phyloP scores from a whole-genome alignment of 2,797 vertebrate species.

The Huso huso region DNA sequence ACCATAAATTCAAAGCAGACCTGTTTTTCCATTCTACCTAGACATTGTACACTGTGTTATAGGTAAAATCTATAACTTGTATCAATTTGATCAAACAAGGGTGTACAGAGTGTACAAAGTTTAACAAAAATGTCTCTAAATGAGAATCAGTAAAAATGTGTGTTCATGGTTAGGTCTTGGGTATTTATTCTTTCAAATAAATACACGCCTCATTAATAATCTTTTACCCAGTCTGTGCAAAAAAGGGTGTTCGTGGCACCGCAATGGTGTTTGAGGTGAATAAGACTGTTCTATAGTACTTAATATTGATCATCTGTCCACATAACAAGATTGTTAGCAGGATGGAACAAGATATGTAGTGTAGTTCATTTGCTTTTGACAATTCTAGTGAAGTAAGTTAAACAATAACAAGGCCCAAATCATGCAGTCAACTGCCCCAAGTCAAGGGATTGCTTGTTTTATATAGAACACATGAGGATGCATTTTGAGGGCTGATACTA shows the following conservation, averaged over 20 bases:
- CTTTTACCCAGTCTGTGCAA: no score
- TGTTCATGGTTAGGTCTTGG: no score
- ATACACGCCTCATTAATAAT: no score
- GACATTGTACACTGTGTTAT: conserved; percentile 62
- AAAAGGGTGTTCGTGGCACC: no score
- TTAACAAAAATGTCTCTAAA: background rate
- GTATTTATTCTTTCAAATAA: no score
- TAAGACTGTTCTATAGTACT: conserved; percentile 16
- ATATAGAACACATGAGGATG: no score
- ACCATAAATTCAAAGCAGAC: conserved; percentile 65
- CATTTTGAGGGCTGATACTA: no score
- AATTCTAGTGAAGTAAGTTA: conserved; percentile 41
- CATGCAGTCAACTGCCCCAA: no score
- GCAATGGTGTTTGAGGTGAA: no score
- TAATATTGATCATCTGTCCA: conserved; percentile 48
- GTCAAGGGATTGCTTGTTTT: no score
- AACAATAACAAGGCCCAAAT: no score
- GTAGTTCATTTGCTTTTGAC: conserved; percentile 57
- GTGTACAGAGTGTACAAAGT: background rate
- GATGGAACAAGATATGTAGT: conserved; percentile 43
- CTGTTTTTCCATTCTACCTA: conserved; percentile 47
- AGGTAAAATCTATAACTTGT: conserved; percentile 69
- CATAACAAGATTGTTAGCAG: conserved; percentile 44
- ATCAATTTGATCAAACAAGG: conserved; percentile 63
- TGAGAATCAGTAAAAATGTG: no score